These are phyloP conservation scores for Paralichthys olivaceus DNA, from an alignment of 2,113 vertebrate species.

Conservation along the genomic window DNA sequence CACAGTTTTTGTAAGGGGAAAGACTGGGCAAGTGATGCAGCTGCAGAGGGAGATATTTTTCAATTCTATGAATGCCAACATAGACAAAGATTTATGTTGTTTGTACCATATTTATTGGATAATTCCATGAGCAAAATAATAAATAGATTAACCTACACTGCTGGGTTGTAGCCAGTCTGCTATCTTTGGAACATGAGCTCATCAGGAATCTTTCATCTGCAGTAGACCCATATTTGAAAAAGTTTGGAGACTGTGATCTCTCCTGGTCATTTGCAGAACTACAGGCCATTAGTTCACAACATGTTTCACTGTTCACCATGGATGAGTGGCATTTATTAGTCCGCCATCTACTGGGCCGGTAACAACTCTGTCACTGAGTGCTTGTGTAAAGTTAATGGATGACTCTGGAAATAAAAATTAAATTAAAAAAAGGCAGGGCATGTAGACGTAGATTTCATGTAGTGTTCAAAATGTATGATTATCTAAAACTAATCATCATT, in stretches of 20 bases:
- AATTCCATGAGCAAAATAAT: too few relatives aligned
- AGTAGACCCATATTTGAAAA: conserved; percentile 4
- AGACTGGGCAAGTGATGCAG: too few relatives aligned
- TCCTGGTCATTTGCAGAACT: conserved; percentile 62
- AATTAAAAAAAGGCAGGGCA: too few relatives aligned
- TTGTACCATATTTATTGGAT: too few relatives aligned
- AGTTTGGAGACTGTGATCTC: conserved; percentile 53
- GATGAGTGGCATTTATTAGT: not conserved
- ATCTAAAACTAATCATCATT: too few relatives aligned
- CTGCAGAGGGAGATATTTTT: too few relatives aligned
- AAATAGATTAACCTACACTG: not conserved
- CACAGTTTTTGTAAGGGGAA: too few relatives aligned
- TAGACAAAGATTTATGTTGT: too few relatives aligned
- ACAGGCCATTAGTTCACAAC: conserved; percentile 1
- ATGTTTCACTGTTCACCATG: not conserved
- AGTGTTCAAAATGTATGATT: too few relatives aligned
- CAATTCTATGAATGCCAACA: too few relatives aligned
- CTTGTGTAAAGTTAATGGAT: not conserved
- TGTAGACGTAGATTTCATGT: too few relatives aligned
- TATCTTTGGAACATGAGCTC: not conserved
- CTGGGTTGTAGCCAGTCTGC: not conserved
- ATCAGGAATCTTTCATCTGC: not conserved
- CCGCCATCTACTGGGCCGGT: conserved; percentile 62
- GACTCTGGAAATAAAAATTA: too few relatives aligned
- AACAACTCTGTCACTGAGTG: not conserved